A percentile compares a stretch with the other conserved stretches of the same genome.
phyloP scores from a whole-genome alignment of 2,888 invertebrate species.

The Xylota segnis region DNA sequence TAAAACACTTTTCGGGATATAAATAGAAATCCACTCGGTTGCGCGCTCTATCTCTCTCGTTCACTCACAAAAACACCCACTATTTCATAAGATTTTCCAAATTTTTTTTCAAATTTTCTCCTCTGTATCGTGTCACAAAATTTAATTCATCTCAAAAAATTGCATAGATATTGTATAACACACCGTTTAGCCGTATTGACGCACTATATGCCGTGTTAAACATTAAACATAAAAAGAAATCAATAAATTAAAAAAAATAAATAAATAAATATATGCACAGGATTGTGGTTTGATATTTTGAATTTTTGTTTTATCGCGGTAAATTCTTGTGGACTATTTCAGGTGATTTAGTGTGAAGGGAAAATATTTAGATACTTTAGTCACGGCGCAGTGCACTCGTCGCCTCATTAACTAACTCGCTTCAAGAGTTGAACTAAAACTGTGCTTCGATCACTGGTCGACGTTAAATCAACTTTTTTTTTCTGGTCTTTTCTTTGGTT shows the following conservation, averaged over 20 bases:
- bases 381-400: conserved; percentile 37
- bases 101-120: conserved; percentile 29
- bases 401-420: conserved; percentile 70
- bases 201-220: background rate
- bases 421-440: conserved; percentile 76
- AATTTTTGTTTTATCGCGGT: background rate
- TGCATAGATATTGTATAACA: conserved; percentile 68
- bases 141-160: conserved; percentile 44
- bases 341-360: background rate
- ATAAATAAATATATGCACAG: conserved; percentile 39
- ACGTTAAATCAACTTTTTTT: conserved; percentile 70
- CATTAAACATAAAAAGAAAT: background rate
- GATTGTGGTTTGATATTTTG: background rate
- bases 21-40: conserved; percentile 51
- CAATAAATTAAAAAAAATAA: conserved; percentile 42
- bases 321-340: conserved; percentile 15
- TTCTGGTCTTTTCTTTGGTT: conserved; percentile 45
- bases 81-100: conserved; percentile 47
- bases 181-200: conserved; percentile 45
- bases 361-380: conserved; percentile 18
- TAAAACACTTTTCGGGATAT: conserved; percentile 29
- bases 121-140: conserved; percentile 46
- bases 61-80: conserved; percentile 58
- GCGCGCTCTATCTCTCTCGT: background rate
- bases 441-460: conserved; percentile 67